Percentiles rank a stretch among this genome's conserved stretches.
Conservation (phyloP, 2,888 invertebrate genomes). For the Branchellion lobata region DNA sequence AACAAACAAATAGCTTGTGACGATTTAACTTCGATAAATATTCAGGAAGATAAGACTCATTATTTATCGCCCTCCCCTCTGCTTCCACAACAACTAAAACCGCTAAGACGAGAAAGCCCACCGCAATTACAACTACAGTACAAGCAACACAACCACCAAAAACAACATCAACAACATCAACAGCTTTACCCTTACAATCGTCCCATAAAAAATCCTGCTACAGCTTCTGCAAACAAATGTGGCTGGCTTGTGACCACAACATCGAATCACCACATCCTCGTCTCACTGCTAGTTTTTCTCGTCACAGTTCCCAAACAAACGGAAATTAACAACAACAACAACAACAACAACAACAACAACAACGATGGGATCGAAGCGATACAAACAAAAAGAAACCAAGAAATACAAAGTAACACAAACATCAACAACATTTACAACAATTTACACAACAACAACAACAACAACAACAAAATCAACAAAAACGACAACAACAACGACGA, state of each 20-base stretch:
- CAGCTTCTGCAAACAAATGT: not conserved
- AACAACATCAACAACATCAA: not conserved
- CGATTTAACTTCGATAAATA: not conserved
- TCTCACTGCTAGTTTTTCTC: not conserved
- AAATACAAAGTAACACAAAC: not conserved
- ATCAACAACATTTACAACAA: too few relatives aligned
- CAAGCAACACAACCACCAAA: not conserved
- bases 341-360: not conserved
- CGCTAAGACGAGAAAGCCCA: too few relatives aligned
- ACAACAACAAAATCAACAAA: too few relatives aligned
- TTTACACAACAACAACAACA: too few relatives aligned
- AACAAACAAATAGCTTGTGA: not conserved
- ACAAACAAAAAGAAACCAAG: not conserved
- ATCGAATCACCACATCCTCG: not conserved
- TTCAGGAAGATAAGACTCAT: not conserved
- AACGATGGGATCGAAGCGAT: not conserved
- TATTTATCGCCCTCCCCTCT: not conserved
- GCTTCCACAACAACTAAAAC: too few relatives aligned
- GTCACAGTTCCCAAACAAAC: not conserved
- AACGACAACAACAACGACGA: not conserved
- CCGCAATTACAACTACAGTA: not conserved
- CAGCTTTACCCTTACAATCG: not conserved
- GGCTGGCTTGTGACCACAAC: constrained; percentile 26
- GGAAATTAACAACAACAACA: not conserved
- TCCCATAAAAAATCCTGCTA: not conserved